A percentile compares a stretch with the other conserved stretches of the same genome.
These are phyloP conservation scores for Picus viridis DNA, from an alignment of 2,797 vertebrate species.

Conservation along the genomic window DNA sequence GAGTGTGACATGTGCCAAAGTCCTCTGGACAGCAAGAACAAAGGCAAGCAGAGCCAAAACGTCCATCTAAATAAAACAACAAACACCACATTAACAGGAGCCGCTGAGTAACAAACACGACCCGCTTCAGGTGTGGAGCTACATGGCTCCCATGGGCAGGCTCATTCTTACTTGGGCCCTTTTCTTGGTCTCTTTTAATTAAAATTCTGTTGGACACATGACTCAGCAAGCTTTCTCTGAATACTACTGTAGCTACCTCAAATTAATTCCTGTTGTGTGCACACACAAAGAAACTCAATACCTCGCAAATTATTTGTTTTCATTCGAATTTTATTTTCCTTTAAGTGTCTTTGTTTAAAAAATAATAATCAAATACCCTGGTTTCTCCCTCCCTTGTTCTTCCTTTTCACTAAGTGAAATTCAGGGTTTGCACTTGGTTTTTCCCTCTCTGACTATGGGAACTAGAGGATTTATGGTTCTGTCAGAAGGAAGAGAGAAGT, in stretches of 20 bases:
- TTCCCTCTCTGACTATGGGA: background rate
- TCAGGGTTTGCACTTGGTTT: background rate
- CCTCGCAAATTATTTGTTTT: background rate
- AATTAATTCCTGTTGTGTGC: background rate
- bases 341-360: background rate
- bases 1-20: background rate
- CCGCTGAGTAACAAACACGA: slow-evolving; percentile 11
- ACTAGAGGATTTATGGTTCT: background rate
- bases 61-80: slow-evolving; percentile 49
- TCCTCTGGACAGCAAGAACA: background rate
- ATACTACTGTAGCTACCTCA: background rate
- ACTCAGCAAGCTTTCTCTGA: background rate
- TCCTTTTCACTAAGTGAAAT: background rate
- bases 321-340: background rate
- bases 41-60: slow-evolving; percentile 28
- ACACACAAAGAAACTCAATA: background rate
- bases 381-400: background rate
- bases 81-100: slow-evolving; percentile 15
- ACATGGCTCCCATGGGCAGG: background rate
- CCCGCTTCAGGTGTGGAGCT: background rate
- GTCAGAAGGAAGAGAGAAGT: background rate
- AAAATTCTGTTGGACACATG: background rate
- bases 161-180: background rate
- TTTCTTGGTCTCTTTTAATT: background rate
- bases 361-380: background rate